Evolutionary conservation across 2,888 invertebrate species (phyloP).

Genomic region (Fissipunctia ypsillon): DNA sequence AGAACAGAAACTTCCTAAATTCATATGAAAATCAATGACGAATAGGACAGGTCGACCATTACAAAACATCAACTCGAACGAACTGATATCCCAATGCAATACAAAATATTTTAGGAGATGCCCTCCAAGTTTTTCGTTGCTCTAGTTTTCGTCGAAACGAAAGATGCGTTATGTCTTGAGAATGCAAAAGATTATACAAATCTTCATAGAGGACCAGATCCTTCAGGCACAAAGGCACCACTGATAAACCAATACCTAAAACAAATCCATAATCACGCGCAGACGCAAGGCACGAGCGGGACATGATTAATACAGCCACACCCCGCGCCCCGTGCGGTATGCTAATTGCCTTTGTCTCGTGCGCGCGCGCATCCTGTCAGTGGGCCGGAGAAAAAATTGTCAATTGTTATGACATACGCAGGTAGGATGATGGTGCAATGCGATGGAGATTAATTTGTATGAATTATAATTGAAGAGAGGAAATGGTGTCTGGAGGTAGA

Average conservation of each 20-base stretch:
- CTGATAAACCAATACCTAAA: slow-evolving; percentile 58
- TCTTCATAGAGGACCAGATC: slow-evolving; percentile 29
- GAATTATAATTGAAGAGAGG: slow-evolving; percentile 62
- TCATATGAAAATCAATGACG: not conserved
- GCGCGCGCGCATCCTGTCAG: slow-evolving; percentile 85
- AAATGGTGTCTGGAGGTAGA: slow-evolving; percentile 37
- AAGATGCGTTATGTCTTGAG: not conserved
- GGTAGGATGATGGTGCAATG: slow-evolving; percentile 72
- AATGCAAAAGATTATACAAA: not conserved
- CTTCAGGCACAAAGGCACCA: slow-evolving; percentile 41
- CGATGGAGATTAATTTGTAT: slow-evolving; percentile 63
- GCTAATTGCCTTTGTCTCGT: slow-evolving; percentile 86
- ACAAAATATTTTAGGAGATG: not conserved
- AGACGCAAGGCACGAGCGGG: slow-evolving; percentile 78
- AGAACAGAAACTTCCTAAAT: not conserved
- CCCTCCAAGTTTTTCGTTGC: not conserved
- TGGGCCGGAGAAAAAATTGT: slow-evolving; percentile 79
- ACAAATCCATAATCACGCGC: slow-evolving; percentile 68
- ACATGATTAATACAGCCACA: slow-evolving; percentile 83
- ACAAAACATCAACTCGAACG: not conserved
- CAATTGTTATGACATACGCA: slow-evolving; percentile 80
- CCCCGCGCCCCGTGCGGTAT: slow-evolving; percentile 80
- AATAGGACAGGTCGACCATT: not conserved
- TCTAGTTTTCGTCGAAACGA: not conserved
- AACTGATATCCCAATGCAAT: not conserved